Evolutionary conservation across 2,113 vertebrate species (phyloP).

Genomic region (Macrotis lagotis): DNA sequence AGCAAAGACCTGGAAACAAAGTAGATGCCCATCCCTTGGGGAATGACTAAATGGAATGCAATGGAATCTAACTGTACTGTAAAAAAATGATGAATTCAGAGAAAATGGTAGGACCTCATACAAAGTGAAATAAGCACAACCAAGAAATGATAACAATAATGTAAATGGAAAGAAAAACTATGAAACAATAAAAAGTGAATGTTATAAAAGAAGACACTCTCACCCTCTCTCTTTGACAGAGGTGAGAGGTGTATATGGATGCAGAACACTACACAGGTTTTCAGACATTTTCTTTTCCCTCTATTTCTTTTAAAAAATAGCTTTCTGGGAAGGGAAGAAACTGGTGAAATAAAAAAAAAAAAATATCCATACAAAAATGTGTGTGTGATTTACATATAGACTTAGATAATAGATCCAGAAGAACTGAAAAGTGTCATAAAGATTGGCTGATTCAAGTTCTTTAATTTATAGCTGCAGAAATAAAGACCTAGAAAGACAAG

Average conservation of each 20-base stretch:
- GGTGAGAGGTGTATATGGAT: neutral
- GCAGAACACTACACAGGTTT: neutral
- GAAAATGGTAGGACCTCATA: neutral
- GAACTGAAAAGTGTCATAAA: neutral
- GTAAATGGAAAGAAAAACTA: neutral
- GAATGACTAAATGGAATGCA: neutral
- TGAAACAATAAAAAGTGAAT: neutral
- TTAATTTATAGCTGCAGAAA: neutral
- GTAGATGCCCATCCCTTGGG: neutral
- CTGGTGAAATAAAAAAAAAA: neutral
- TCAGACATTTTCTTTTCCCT: neutral
- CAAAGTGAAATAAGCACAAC: neutral
- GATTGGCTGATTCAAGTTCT: neutral
- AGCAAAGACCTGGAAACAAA: neutral
- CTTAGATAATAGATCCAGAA: neutral
- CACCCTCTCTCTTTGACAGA: neutral
- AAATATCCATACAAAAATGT: neutral
- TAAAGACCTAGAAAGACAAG: neutral
- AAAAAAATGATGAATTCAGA: neutral
- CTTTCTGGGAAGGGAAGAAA: neutral
- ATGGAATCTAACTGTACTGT: neutral
- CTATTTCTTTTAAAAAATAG: neutral
- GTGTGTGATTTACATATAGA: too few species aligned
- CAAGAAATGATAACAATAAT: neutral
- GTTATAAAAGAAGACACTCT: neutral